Percentiles rank a stretch among this genome's conserved stretches.
Evolutionary conservation across 2,797 vertebrate genomes (phyloP).

Genomic region (Anisognathus igniventris): DNA sequence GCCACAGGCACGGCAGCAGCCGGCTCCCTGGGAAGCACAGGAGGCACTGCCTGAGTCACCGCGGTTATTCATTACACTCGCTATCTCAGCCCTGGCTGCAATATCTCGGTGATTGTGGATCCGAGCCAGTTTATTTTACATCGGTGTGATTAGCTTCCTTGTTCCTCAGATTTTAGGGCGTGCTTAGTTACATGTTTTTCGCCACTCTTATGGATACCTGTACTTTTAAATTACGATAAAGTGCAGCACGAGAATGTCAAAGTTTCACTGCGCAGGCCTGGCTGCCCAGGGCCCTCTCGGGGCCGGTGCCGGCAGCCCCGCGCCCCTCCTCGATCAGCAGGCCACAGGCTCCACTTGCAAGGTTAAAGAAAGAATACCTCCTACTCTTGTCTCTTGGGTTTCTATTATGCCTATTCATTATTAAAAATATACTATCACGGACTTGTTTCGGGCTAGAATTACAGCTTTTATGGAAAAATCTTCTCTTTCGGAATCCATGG

Average conservation of each 20-base stretch:
- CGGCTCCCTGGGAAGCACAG: not conserved
- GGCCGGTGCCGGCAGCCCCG: not conserved
- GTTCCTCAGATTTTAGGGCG: not conserved
- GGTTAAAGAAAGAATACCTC: not conserved
- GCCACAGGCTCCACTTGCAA: fast-evolving
- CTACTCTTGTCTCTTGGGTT: not conserved
- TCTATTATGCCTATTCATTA: not conserved
- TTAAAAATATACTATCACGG: not conserved
- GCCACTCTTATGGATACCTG: not conserved
- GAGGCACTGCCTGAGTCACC: not conserved
- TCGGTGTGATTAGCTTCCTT: not conserved
- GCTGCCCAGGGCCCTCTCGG: fast-evolving
- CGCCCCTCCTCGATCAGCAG: not conserved
- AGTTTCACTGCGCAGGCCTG: not conserved
- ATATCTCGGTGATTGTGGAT: not conserved
- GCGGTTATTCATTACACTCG: not conserved
- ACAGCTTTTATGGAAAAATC: not conserved
- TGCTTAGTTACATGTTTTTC: not conserved
- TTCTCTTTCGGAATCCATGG: not conserved
- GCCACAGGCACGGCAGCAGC: not conserved
- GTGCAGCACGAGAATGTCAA: not conserved
- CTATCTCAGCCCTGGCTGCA: not conserved
- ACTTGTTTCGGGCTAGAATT: not conserved
- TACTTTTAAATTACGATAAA: not conserved
- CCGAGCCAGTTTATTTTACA: not conserved